Evolutionary conservation across 2,888 invertebrate species (phyloP), one percentile per base, ranked within the genome.

Genomic region (Helleia helle): DNA sequence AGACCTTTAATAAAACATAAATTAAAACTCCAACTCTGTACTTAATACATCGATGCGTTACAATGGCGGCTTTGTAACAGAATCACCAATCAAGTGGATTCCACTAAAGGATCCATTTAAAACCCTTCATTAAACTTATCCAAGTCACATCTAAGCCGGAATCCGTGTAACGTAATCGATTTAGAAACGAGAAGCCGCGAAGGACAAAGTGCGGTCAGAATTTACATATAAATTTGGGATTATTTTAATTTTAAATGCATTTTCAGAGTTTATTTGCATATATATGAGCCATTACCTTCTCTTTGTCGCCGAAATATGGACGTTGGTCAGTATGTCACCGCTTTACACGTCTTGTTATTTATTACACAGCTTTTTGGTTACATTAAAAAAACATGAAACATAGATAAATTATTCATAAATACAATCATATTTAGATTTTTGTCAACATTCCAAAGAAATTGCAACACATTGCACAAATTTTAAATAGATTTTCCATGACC

Each of bases 191-290:
- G 70, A 58, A 74, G 68, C 77, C 72, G 72, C 72, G 70, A 75
- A 77, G 77, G 77, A 76, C 79, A 71, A 73, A 76, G 64, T 71
- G 76, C 73, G 77, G 77, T 72, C 71, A 73, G 62, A 75, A 81
- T 80, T 83, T 72, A 72, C 83, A 81, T 83, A 75, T 79, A 80
- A 79, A 80, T 80, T 80, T 60, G 65, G 75, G 74, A 77, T 81
- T 76, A 79, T 79, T 80, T 80, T 83, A 81, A 81, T 81, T 80
- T 77, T 64, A 71, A 77, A 72, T 71, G 76, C 80, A 77, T 77
- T 79, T 68, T 58, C 64, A 65, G 68, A 71, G 70, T 75, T 68
- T 76, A 81, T 81, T 81, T 72, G 71, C 81, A 81, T 83, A 66
- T 79, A 77, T 73, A 80, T 73, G 70, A 71, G 43, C 65, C 64